Percentiles rank a stretch among this genome's conserved stretches.
Evolutionary conservation across 2,888 invertebrate genomes (phyloP).

Genomic region (Hipparchia semele): DNA sequence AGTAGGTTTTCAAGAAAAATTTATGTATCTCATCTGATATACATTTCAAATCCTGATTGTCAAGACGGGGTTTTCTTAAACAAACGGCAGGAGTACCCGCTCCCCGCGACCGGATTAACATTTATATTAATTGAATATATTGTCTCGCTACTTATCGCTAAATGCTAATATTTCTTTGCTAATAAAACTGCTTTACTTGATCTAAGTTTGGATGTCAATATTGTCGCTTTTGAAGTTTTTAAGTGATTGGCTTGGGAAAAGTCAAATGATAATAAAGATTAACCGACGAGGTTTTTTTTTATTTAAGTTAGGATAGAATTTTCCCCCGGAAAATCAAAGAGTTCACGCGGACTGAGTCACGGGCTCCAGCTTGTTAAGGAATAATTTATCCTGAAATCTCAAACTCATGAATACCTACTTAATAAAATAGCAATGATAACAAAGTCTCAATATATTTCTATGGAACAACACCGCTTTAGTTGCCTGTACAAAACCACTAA

Average conservation of each 20-base stretch:
- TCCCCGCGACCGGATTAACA: conserved; percentile 49
- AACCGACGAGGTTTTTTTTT: too few relatives aligned
- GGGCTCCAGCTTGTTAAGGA: too few relatives aligned
- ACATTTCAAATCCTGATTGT: conserved; percentile 39
- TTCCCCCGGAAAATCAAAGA: too few relatives aligned
- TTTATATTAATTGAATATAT: conserved; percentile 64
- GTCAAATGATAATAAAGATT: background rate
- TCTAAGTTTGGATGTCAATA: background rate
- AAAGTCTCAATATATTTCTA: too few relatives aligned
- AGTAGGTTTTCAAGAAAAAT: conserved; percentile 18
- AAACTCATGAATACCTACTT: too few relatives aligned
- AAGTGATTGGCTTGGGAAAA: background rate
- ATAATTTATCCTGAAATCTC: too few relatives aligned
- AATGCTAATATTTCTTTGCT: conserved; percentile 37
- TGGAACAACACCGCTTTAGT: too few relatives aligned
- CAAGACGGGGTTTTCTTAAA: conserved; percentile 38
- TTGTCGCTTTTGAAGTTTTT: background rate
- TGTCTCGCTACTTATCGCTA: conserved; percentile 50
- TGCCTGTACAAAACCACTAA: too few relatives aligned
- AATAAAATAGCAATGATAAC: too few relatives aligned
- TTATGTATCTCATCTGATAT: conserved; percentile 32
- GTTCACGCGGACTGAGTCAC: too few relatives aligned
- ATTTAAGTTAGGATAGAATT: too few relatives aligned
- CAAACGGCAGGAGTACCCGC: conserved; percentile 36
- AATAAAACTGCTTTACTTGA: background rate